These are phyloP conservation scores for Melanostoma scalare DNA, from an alignment of 2,888 invertebrate genomes.

Conservation along the genomic window DNA sequence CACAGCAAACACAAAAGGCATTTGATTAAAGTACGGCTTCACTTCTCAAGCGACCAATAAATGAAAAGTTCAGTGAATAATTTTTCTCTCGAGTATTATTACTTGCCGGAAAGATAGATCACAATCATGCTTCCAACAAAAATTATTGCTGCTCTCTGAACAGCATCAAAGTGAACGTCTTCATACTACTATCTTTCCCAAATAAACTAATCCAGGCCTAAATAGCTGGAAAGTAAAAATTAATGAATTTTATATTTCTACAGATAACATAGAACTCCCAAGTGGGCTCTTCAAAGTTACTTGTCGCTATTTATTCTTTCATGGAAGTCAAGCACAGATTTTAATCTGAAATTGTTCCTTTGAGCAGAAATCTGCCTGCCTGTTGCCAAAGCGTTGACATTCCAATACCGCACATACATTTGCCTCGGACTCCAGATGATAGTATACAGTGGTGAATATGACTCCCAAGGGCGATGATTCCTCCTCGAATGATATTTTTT, in stretches of 20 bases:
- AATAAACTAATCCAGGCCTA: slow-evolving; percentile 12
- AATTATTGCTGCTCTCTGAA: slow-evolving; percentile 6
- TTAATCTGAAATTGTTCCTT: slow-evolving; percentile 57
- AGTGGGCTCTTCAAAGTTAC: slow-evolving; percentile 36
- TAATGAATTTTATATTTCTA: slow-evolving; percentile 59
- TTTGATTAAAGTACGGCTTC: too few species aligned
- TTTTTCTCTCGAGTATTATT: slow-evolving; percentile 20
- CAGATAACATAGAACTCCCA: slow-evolving; percentile 44
- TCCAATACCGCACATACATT: slow-evolving; percentile 39
- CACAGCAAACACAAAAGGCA: too few species aligned
- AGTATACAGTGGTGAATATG: slow-evolving; percentile 38
- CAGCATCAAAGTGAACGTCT: slow-evolving; percentile 9
- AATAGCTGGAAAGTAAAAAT: slow-evolving; percentile 37
- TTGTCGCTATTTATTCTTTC: slow-evolving; percentile 22
- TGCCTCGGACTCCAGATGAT: slow-evolving; percentile 11
- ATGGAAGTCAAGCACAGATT: slow-evolving; percentile 46
- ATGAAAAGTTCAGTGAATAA: too few species aligned
- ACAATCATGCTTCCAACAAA: slow-evolving; percentile 15
- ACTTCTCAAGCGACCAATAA: too few species aligned
- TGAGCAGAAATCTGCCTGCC: slow-evolving; percentile 28
- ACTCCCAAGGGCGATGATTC: slow-evolving; percentile 44
- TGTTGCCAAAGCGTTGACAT: slow-evolving; percentile 64
- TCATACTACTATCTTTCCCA: background rate
- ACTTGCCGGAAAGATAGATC: slow-evolving; percentile 19
- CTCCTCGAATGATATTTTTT: slow-evolving; percentile 11